Base-by-base conservation (phyloP, 2,797 vertebrate genomes). In the Falco rusticolus region DNA sequence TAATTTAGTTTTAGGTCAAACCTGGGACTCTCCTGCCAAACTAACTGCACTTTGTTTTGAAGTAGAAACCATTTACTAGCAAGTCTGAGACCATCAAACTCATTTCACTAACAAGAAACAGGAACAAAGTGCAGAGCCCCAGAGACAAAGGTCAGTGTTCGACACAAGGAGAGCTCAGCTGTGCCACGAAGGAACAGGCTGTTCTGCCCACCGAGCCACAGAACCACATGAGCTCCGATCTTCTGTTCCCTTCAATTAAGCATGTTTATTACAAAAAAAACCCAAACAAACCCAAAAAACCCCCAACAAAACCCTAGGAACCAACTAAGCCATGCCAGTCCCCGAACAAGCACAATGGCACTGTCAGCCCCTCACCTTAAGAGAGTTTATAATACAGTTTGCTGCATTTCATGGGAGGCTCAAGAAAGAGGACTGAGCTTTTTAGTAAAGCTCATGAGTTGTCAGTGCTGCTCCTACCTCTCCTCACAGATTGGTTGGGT, bases 1-100 rank as follows among this genome's bases (percentile, higher is more conserved):
- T 95, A 96, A 97, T 97, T 97, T 96, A 94, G 96, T 94, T 97
- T 93, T 88, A 96, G 96, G 97, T 96, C 95, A 96, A 95, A 95
- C 74, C 77, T 83, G 91, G 95, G 87, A 97, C 84, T 95, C 95
- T 87, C 88, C 95, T 94, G 90, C 90, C 91, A 94, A 94, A 95
- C 92, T 60, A 93, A 91, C 94, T 72, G 92, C 95, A 94, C 87
- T 96, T 96, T 97, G 95, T 95, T 97, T 91, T 94, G 93, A 95
- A 96, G 94, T 74, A 91, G 96, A 95, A 91, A 84, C 95, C 96
- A 86, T 97, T 97, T 96, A 92, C 94, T 94, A 89, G 90, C 93
- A 79, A 91, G 82, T 87, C 89, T 96, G 95, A 95, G 96, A 95
- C 95, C 94, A 97, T 92, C 96, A 90, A 93, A 96, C 93, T 96